Evolutionary conservation across 1,140 invertebrate genomes (phyloP).

Genomic region (Argopecten irradians): DNA sequence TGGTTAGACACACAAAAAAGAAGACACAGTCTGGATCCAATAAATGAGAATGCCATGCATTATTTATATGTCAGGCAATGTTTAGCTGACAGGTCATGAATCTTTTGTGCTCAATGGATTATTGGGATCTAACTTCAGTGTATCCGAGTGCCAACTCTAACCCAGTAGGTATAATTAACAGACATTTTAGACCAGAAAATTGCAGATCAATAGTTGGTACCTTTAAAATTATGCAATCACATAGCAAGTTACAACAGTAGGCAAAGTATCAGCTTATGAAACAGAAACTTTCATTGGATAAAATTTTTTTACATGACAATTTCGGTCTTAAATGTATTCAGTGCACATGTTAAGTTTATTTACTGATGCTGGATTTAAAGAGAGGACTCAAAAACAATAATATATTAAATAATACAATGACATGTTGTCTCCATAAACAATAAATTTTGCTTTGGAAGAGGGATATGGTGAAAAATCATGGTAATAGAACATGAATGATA

Average conservation of each 20-base stretch:
- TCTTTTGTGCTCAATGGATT: conserved; percentile 10
- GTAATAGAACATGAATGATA: too few relatives aligned
- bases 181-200: conserved; percentile 1
- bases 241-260: background rate
- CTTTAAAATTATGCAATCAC: background rate
- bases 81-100: background rate
- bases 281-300: background rate
- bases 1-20: background rate
- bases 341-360: background rate
- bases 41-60: background rate
- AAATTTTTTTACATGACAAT: background rate
- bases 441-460: too few relatives aligned
- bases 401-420: too few relatives aligned
- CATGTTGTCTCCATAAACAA: too few relatives aligned
- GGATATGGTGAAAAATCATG: too few relatives aligned
- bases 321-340: background rate
- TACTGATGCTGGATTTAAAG: too few relatives aligned
- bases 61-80: background rate
- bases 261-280: background rate
- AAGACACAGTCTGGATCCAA: background rate
- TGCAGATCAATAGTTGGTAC: background rate
- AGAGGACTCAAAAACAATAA: too few relatives aligned
- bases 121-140: conserved; percentile 21
- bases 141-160: background rate
- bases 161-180: conserved; percentile 10